Conservation (phyloP, 30 jellyfish, hydroid and myxozoan genomes). For the Nemopilema nomurai region DNA sequence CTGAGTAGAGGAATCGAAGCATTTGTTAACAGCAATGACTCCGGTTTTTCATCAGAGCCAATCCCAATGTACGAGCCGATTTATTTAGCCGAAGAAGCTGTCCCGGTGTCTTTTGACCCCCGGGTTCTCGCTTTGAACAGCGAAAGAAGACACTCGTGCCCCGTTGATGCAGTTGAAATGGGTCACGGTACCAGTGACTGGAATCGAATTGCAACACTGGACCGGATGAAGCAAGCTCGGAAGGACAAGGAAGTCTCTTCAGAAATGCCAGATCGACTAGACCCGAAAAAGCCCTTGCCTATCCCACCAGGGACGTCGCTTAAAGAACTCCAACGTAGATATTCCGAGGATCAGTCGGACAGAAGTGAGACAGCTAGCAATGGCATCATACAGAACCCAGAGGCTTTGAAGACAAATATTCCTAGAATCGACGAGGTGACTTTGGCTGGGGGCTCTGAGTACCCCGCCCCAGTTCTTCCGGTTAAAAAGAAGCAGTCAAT, state of each 20-base stretch:
- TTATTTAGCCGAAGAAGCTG: constrained; percentile 41
- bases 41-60: not conserved
- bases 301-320: constrained; percentile 62
- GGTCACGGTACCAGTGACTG: not conserved
- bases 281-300: constrained; percentile 68
- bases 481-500: constrained; percentile 46
- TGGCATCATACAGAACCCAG: not conserved
- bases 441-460: constrained; percentile 10
- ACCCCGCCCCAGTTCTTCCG: constrained; percentile 67
- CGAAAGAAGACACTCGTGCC: constrained; percentile 38
- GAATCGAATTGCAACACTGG: constrained; percentile 16
- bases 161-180: constrained; percentile 1
- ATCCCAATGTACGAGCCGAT: constrained; percentile 8
- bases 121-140: not conserved
- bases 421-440: not conserved
- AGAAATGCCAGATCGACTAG: constrained; percentile 20
- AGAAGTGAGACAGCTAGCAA: not conserved
- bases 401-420: not conserved
- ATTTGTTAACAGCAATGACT: not conserved
- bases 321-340: constrained; percentile 32
- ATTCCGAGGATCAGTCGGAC: constrained; percentile 14
- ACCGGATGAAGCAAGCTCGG: not conserved
- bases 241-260: not conserved
- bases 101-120: not conserved
- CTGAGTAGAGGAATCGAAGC: not conserved